Percentiles rank a stretch among this genome's conserved stretches.
Conservation (phyloP, 2,113 vertebrate species). For the Halcyon malimbica region DNA sequence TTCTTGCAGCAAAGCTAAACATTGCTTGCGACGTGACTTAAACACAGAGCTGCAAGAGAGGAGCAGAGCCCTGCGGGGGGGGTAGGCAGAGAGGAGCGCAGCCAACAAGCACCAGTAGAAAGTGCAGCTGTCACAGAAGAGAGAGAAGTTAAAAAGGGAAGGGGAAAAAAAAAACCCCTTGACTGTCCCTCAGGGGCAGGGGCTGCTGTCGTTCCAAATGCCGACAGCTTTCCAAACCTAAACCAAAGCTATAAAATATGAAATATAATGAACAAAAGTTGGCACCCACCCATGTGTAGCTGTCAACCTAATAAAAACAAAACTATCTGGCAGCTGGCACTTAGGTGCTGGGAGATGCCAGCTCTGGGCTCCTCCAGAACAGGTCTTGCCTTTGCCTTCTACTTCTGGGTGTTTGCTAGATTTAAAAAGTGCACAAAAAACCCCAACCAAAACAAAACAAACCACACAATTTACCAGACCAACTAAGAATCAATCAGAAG, state of each 20-base stretch:
- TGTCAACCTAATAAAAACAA: slow-evolving; percentile 75
- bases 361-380: slow-evolving; percentile 27
- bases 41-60: background rate
- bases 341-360: slow-evolving; percentile 61
- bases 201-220: slow-evolving; percentile 73
- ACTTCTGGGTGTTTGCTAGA: background rate
- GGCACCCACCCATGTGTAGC: slow-evolving; percentile 67
- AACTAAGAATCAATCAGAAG: background rate
- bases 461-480: background rate
- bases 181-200: slow-evolving; percentile 65
- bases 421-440: background rate
- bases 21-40: background rate
- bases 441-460: background rate
- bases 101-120: slow-evolving; percentile 54
- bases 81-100: background rate
- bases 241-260: slow-evolving; percentile 73
- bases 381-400: slow-evolving; percentile 28
- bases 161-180: background rate
- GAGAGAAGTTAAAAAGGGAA: slow-evolving; percentile 61
- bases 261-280: slow-evolving; percentile 74
- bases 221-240: slow-evolving; percentile 68
- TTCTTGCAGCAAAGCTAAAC: background rate
- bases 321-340: slow-evolving; percentile 74
- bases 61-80: slow-evolving; percentile 4
- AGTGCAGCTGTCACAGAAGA: slow-evolving; percentile 66